These are phyloP conservation scores for Sebastiscus albofasciatus DNA, from an alignment of 2,797 vertebrate genomes.

Conservation along the genomic window DNA sequence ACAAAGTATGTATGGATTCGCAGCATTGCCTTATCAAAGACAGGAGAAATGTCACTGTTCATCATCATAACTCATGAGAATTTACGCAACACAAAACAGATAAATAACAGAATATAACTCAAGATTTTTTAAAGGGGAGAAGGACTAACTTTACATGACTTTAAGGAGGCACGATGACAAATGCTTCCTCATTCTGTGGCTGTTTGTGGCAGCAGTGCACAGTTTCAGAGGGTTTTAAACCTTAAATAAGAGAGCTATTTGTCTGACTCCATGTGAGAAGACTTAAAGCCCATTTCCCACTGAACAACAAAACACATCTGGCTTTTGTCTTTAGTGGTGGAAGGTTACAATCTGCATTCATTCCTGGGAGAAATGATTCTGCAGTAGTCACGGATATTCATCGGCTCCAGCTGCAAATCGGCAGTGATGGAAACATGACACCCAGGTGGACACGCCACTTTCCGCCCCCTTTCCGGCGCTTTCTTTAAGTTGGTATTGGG, in stretches of 20 bases:
- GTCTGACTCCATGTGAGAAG: neutral
- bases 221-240: neutral
- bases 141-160: neutral
- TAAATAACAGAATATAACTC: too few species aligned
- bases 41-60: rapidly evolving
- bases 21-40: too few species aligned
- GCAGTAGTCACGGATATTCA: neutral
- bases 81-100: rapidly evolving
- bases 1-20: rapidly evolving
- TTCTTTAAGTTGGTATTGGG: neutral
- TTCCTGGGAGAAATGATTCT: neutral
- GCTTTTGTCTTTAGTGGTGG: neutral
- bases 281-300: too few species aligned
- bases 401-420: neutral
- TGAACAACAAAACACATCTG: neutral
- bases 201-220: neutral
- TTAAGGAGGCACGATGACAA: neutral
- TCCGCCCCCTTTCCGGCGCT: too few species aligned
- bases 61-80: rapidly evolving
- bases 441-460: neutral
- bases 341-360: neutral
- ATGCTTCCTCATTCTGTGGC: neutral
- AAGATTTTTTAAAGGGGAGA: neutral
- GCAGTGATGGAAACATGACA: neutral
- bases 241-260: neutral